A percentile compares a stretch with the other conserved stretches of the same genome.
phyloP scores from a whole-genome alignment of 2,113 vertebrate species.

The Rhea pennata region DNA sequence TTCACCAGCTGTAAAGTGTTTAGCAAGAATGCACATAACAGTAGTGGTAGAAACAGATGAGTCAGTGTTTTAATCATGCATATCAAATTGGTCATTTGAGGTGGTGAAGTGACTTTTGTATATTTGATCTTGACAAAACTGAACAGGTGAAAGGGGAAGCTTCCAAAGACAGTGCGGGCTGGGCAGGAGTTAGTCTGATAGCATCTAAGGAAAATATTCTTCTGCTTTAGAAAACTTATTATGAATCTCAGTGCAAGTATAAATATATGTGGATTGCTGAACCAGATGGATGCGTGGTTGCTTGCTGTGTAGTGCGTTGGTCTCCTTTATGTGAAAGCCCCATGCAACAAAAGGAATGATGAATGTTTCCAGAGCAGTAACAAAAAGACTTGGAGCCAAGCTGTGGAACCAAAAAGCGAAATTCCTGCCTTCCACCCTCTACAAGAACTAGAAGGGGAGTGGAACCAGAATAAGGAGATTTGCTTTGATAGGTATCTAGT shows the following conservation, averaged over 20 bases:
- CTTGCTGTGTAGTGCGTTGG: neutral
- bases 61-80: neutral
- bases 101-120: neutral
- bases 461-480: neutral
- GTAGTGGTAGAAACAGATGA: neutral
- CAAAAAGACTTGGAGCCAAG: neutral
- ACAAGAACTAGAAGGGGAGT: neutral
- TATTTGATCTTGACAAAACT: neutral
- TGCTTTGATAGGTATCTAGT: neutral
- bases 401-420: neutral
- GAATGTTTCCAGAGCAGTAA: neutral
- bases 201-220: neutral
- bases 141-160: neutral
- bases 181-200: neutral
- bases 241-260: rapidly evolving
- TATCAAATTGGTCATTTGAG: neutral
- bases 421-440: rapidly evolving
- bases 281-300: neutral
- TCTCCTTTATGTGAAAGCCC: neutral
- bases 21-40: neutral
- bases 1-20: neutral
- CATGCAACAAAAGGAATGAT: neutral
- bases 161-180: neutral
- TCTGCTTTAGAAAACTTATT: neutral
- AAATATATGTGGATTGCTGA: neutral